Percentiles rank a stretch among this genome's conserved stretches.
These are phyloP conservation scores for Leucophora obtusa DNA, from an alignment of 2,888 invertebrate genomes.

Conservation along the genomic window DNA sequence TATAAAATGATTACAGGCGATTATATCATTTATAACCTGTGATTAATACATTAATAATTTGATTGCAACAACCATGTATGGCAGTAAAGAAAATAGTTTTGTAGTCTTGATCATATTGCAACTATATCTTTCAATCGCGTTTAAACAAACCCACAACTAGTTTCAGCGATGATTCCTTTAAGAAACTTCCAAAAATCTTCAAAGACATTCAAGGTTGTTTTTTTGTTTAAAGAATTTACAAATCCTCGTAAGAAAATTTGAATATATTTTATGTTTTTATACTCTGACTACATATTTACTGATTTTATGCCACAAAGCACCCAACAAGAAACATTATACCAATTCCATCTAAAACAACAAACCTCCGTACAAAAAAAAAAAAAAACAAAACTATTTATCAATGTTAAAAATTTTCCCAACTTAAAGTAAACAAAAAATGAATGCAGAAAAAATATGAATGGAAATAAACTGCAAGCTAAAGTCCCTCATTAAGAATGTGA, in stretches of 20 bases:
- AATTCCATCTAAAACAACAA: slow-evolving; percentile 32
- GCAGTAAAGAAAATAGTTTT: too few species aligned
- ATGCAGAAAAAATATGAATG: slow-evolving; percentile 19
- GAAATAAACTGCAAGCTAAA: slow-evolving; percentile 50
- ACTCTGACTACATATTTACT: slow-evolving; percentile 39
- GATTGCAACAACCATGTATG: too few species aligned
- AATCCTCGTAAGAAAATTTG: slow-evolving; percentile 27
- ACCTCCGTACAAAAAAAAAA: slow-evolving; percentile 48
- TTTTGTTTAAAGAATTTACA: slow-evolving; percentile 19
- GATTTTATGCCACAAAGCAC: slow-evolving; percentile 60
- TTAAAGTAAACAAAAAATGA: slow-evolving; percentile 39
- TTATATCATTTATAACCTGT: too few species aligned
- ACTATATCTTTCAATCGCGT: too few species aligned
- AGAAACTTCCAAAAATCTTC: slow-evolving; percentile 3
- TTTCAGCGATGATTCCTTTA: too few species aligned
- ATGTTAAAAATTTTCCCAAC: slow-evolving; percentile 57
- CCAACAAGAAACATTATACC: slow-evolving; percentile 49
- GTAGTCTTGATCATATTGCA: too few species aligned
- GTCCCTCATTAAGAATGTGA: slow-evolving; percentile 56
- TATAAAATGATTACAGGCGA: too few species aligned
- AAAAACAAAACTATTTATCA: slow-evolving; percentile 65
- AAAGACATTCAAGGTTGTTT: slow-evolving; percentile 45
- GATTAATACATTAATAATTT: too few species aligned
- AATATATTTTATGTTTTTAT: not conserved
- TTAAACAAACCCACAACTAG: too few species aligned